Evolutionary conservation across 2,113 vertebrate genomes (phyloP), one percentile per base, ranked within the genome.

Genomic region (Pomatorhinus ruficollis): DNA sequence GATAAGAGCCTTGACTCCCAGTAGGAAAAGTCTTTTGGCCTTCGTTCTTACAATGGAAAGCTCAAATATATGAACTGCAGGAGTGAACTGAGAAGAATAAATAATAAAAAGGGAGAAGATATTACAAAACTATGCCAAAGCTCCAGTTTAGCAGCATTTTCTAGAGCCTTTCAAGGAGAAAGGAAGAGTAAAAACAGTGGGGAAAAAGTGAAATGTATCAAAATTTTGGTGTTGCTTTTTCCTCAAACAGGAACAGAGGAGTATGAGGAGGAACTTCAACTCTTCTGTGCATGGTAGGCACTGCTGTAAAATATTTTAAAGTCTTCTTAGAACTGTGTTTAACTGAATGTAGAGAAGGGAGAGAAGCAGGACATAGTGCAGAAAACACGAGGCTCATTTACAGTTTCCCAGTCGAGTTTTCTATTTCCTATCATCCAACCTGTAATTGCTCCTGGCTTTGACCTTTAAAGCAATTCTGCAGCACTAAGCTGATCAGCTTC

Each of bases 371-470:
- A 15, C 37, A 72, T 6, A 0, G 0, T 5, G 9, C 49, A 70
- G 60, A 83, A 82, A 69, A 31, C 52, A 37, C 5, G 3, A 42
- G 14, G 21, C 25, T 85, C 20, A 22, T 89, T 95, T 92, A 37
- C 66, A 13, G 3, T 35, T 70, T 89, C 17, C 37, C 9, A 3
- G 9, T 2, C 20, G 25, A 31, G 13, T 85, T 25, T 53, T 77
- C 64, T 40, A 20, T 81, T 83, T 70, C 24, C 24, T 40, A 0
- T 44, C 80, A 35, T 30, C 80, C 76, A 93, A 40, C 53, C 80
- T 56, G 87, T 90, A 83, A 96, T 89, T 91, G 47, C 54, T 87
- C 50, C 95, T 80, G 54, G 15, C 47, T 93, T 56, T 95, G 94
- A 82, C 80, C 85, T 97, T 95, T 79, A 69, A n/a, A 57, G 39